Evolutionary conservation across 2,113 vertebrate species (phyloP).

Genomic region (Plestiodon gilberti): DNA sequence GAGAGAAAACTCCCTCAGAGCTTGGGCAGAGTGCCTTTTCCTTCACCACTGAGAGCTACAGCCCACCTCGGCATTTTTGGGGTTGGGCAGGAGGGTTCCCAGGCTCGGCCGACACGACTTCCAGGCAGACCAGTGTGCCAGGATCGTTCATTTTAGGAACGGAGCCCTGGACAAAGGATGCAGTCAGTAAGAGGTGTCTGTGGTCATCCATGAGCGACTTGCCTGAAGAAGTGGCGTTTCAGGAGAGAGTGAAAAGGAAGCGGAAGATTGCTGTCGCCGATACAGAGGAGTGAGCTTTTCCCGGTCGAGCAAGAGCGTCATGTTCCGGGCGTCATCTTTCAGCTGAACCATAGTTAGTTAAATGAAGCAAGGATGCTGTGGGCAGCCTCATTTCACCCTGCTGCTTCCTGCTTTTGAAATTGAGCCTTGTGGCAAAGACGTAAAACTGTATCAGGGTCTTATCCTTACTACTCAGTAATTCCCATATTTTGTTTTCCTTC

Average conservation of each 20-base stretch:
- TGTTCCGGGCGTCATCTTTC: not conserved
- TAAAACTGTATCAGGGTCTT: not conserved
- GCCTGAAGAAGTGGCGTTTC: not conserved
- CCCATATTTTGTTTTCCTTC: not conserved
- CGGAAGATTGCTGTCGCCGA: not conserved
- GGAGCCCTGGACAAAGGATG: not conserved
- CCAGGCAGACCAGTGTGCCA: not conserved
- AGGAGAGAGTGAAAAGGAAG: not conserved
- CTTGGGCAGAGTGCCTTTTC: no score
- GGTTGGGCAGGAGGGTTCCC: not conserved
- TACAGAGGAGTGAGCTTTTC: not conserved
- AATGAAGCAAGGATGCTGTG: not conserved
- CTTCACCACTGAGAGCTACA: no score
- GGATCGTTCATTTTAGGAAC: not conserved
- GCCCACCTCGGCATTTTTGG: not conserved
- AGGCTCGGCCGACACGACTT: not conserved
- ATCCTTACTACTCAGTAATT: not conserved
- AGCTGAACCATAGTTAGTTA: slow-evolving; percentile 4
- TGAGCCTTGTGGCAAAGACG: not conserved
- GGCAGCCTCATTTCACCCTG: not conserved
- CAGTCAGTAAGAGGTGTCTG: not conserved
- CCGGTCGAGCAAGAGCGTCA: not conserved
- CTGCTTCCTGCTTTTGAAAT: not conserved
- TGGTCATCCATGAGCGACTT: not conserved
- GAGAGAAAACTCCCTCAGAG: no score